Evolutionary conservation across 2,113 vertebrate species (phyloP).

Genomic region (Sinocyclocheilus anophthalmus): DNA sequence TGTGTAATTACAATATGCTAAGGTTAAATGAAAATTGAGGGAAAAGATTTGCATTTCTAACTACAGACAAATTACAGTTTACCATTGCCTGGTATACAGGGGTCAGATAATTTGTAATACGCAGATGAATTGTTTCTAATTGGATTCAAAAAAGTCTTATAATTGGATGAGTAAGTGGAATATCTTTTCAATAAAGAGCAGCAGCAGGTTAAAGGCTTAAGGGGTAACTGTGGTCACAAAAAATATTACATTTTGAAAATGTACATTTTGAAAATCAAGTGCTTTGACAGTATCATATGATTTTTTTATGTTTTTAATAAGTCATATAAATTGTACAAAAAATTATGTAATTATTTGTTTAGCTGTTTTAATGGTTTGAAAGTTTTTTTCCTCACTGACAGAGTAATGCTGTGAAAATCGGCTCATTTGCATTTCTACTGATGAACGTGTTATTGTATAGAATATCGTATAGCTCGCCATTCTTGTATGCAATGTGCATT

Average conservation of each 20-base stretch:
- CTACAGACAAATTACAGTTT: constrained; percentile 44
- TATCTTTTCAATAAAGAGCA: constrained; percentile 25
- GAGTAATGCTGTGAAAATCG: not conserved
- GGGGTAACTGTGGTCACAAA: not conserved
- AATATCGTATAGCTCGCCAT: not conserved
- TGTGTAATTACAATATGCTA: constrained; percentile 40
- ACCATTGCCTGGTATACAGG: constrained; percentile 34
- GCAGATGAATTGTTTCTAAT: constrained; percentile 36
- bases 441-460: not conserved
- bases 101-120: constrained; percentile 41
- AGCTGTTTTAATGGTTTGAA: not conserved
- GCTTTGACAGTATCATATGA: not conserved
- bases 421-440: not conserved
- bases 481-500: not conserved
- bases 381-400: not conserved
- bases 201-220: constrained; percentile 2
- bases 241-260: not conserved
- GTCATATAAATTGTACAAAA: not conserved
- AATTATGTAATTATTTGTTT: not conserved
- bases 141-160: constrained; percentile 21
- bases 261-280: not conserved
- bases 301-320: not conserved
- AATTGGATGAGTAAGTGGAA: constrained; percentile 30
- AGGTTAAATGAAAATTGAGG: constrained; percentile 18
- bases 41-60: constrained; percentile 49